phyloP scores from a whole-genome alignment of 2,113 vertebrate species.

The Ammodytes dubius region DNA sequence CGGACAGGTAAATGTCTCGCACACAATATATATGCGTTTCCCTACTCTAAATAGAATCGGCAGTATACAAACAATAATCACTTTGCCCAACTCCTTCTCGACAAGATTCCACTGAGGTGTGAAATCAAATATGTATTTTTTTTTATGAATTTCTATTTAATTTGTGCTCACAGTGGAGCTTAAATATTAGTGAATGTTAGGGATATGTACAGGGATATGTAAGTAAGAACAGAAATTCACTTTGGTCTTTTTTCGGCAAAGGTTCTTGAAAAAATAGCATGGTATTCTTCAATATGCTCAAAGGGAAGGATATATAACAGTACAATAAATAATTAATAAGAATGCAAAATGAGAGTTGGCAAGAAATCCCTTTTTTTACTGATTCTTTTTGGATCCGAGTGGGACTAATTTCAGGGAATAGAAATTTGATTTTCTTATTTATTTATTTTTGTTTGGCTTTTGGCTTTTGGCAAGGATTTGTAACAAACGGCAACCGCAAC shows the following conservation, averaged over 20 bases:
- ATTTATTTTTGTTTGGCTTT: conserved; percentile 36
- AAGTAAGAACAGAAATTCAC: background rate
- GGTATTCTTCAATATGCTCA: conserved; percentile 34
- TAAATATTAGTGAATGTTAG: background rate
- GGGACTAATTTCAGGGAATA: conserved; percentile 47
- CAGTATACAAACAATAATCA: background rate
- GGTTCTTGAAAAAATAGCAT: conserved; percentile 19
- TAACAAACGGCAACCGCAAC: conserved; percentile 49
- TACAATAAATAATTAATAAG: conserved; percentile 55
- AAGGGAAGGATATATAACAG: conserved; percentile 39
- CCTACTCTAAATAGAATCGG: background rate
- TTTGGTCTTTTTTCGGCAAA: conserved; percentile 6
- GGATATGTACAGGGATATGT: background rate
- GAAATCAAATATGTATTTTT: conserved; percentile 2
- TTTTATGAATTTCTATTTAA: conserved; percentile 1
- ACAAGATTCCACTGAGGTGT: background rate
- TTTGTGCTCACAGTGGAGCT: background rate
- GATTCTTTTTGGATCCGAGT: conserved; percentile 41
- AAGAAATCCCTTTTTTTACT: conserved; percentile 13
- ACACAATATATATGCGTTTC: background rate
- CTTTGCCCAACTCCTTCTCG: conserved; percentile 5
- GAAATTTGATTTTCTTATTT: background rate
- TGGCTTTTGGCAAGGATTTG: conserved; percentile 66
- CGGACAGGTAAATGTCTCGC: background rate
- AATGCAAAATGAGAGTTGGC: conserved; percentile 38